A percentile compares a stretch with the other conserved stretches of the same genome.
Evolutionary conservation across 2,113 vertebrate species (phyloP).

Genomic region (Paradoxurus hermaphroditus): DNA sequence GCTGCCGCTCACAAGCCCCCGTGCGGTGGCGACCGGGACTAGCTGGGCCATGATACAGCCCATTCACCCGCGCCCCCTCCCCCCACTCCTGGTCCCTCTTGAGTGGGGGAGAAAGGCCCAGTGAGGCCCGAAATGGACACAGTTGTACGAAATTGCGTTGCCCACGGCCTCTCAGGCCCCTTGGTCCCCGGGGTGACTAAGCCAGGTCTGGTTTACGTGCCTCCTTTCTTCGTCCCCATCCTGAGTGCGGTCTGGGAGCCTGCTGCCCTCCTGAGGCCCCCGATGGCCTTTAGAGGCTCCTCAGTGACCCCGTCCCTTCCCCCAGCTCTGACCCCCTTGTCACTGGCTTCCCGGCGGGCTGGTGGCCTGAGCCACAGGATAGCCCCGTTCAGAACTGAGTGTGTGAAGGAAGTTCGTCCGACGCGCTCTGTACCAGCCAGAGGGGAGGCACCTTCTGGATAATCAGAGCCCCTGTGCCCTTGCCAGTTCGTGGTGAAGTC

Average conservation of each 20-base stretch:
- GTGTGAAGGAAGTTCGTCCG: background rate
- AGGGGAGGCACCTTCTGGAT: background rate
- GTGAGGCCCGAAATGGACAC: too few relatives aligned
- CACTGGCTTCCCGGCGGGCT: background rate
- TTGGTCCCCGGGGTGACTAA: fast-evolving
- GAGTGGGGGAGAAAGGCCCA: background rate
- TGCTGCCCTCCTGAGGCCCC: too few relatives aligned
- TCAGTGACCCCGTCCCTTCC: too few relatives aligned
- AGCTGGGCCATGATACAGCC: too few relatives aligned
- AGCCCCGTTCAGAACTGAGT: background rate
- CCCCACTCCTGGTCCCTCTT: too few relatives aligned
- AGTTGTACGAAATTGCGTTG: background rate
- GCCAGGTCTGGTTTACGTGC: fast-evolving
- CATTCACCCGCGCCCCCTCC: background rate
- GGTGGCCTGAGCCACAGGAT: background rate
- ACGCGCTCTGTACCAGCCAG: too few relatives aligned
- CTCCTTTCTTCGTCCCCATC: too few relatives aligned
- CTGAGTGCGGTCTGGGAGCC: fast-evolving
- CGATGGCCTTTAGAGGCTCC: background rate
- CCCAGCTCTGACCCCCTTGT: background rate
- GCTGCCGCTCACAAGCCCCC: too few relatives aligned
- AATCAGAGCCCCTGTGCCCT: background rate
- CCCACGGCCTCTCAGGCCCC: background rate
- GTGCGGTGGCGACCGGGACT: background rate
- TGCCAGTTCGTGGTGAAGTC: background rate